Percentiles rank a stretch among this genome's conserved stretches.
phyloP scores from a whole-genome alignment of 2,113 vertebrate genomes.

The Anhinga anhinga region DNA sequence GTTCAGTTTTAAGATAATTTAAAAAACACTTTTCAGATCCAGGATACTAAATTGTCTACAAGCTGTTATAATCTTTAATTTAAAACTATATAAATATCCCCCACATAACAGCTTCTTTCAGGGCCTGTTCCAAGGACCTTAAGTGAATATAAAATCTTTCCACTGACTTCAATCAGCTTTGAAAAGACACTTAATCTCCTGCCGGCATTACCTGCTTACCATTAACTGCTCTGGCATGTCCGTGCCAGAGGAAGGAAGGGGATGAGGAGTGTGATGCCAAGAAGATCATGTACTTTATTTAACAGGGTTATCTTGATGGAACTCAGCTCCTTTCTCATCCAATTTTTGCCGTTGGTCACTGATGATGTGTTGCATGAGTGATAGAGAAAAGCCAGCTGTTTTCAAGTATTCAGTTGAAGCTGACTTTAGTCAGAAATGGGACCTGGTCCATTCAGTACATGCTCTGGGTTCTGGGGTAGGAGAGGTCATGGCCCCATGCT shows the following conservation, averaged over 20 bases:
- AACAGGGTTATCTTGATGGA: background rate
- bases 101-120: background rate
- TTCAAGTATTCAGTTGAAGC: background rate
- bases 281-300: background rate
- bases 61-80: background rate
- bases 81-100: background rate
- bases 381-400: background rate
- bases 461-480: background rate
- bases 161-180: background rate
- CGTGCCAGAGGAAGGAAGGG: background rate
- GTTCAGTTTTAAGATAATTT: background rate
- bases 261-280: background rate
- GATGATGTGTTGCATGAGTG: background rate
- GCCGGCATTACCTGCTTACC: background rate
- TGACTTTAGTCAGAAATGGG: background rate
- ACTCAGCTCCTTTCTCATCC: background rate
- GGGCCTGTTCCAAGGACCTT: background rate
- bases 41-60: background rate
- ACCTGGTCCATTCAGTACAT: background rate
- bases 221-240: background rate
- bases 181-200: background rate
- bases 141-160: background rate
- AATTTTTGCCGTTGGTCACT: background rate
- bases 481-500: accelerated
- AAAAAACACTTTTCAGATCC: background rate